Conservation (phyloP, 2,888 invertebrate genomes). For the Bibio marci region DNA sequence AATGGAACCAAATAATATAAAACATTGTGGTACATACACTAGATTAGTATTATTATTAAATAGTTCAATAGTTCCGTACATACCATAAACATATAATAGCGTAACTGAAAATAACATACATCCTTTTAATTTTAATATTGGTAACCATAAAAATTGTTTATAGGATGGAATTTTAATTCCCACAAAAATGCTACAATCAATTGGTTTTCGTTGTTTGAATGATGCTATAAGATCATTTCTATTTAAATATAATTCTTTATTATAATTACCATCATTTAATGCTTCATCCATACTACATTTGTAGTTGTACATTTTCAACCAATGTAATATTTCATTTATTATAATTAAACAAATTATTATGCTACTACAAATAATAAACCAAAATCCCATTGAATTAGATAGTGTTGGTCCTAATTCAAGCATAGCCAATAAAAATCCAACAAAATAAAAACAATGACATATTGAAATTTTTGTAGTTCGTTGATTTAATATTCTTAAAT, state of each 20-base stretch:
- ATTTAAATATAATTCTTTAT: neutral
- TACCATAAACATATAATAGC: neutral
- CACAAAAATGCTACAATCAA: neutral
- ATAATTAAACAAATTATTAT: neutral
- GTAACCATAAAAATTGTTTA: neutral
- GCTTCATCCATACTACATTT: neutral
- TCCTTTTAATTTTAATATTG: neutral
- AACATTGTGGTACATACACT: neutral
- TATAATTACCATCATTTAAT: neutral
- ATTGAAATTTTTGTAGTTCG: neutral
- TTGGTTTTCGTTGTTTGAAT: neutral
- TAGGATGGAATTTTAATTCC: neutral
- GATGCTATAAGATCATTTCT: neutral
- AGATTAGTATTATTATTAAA: neutral
- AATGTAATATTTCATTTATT: neutral
- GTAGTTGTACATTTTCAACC: neutral
- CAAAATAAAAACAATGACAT: slow-evolving; percentile 1
- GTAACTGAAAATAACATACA: neutral
- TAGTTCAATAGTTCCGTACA: neutral
- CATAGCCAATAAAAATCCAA: neutral
- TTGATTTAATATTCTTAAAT: neutral
- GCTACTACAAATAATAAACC: neutral
- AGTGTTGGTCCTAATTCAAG: neutral
- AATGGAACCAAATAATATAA: neutral
- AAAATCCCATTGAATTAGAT: neutral